Base-by-base conservation (phyloP, 1,140 invertebrate species). In the Lordiphosa stackelbergi region DNA sequence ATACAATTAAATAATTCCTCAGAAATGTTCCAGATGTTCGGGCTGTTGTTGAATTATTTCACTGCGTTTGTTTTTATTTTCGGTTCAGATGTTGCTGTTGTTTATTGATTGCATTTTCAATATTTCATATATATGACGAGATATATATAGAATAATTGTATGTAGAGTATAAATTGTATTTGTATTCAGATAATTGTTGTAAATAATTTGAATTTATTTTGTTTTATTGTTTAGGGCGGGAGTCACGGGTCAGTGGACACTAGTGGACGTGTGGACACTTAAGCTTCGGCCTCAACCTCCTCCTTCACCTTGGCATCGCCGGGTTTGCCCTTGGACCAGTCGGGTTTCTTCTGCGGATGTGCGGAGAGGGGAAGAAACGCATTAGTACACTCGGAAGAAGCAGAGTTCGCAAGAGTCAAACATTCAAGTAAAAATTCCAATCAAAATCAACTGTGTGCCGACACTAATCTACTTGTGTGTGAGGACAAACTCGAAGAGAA, bases 221-320 rank as follows among this genome's bases (percentile, higher is more conserved):
- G 53, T 52, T 71, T 73, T 69, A 60, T 71, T 79, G 59, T 77
- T 81, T 83, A 81, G 77, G 77, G 77, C 78, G 78, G 78, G 78
- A 84, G 77, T 83, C 77, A 83, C 78, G 78, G 78, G 69, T 83
- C 78, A 73, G 53, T 81, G 75, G 77, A 75, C 75, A 72, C 69
- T 79, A 74, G 69, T 83, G 77, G 77, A 69, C 63, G 75, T 70
- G 66, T 66, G 66, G 62, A 71, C 61, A 71, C 69, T 88, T 88
- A 87, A 79, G 89, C 89, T 94, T 92, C 94, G 93, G 92, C 93
- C 90, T 94, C 93, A 88, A 92, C 93, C 89, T 95, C 93, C 88
- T 94, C 94, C 90, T 95, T 94, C 94, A 95, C 94, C 94, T 95
- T 95, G 85, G 93, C 92, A 87, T 94, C 94, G 87, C 93, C 93